These are phyloP conservation scores for Brachionus koreanus DNA, from an alignment of 1,140 invertebrate genomes.

Conservation along the genomic window DNA sequence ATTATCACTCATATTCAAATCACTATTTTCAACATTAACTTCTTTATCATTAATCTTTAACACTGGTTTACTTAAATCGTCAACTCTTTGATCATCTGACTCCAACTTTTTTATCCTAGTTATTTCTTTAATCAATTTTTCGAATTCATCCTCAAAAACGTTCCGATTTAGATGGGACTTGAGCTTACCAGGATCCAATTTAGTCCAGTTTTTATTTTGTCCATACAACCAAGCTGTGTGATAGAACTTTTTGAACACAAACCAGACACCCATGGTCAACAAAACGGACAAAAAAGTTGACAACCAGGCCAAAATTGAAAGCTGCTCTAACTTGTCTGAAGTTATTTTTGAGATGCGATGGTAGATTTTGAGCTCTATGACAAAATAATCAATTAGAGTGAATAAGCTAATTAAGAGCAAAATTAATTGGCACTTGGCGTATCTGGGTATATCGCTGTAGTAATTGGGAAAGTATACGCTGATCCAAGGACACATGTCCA, in stretches of 20 bases:
- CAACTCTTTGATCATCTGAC: not conserved
- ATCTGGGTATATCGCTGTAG: constrained; percentile 10
- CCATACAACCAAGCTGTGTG: not conserved
- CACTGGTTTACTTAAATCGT: not conserved
- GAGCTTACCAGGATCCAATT: not conserved
- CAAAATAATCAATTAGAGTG: not conserved
- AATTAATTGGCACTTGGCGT: not conserved
- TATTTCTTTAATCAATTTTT: not conserved
- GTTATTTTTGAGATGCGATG: not conserved
- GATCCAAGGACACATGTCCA: not conserved
- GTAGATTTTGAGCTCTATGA: not conserved
- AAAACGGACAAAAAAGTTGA: not conserved
- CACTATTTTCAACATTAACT: not conserved
- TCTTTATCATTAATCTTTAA: not conserved
- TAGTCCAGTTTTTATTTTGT: not conserved
- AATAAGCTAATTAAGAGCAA: not conserved
- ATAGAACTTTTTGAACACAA: not conserved
- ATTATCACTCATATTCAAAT: not conserved
- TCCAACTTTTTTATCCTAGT: not conserved
- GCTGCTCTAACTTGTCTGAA: not conserved
- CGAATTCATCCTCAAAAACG: not conserved
- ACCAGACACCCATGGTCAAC: not conserved
- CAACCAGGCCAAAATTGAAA: not conserved
- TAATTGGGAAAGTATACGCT: constrained; percentile 1
- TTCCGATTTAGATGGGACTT: not conserved